These are phyloP conservation scores for Theretra japonica DNA, from an alignment of 2,888 invertebrate species.

Conservation along the genomic window DNA sequence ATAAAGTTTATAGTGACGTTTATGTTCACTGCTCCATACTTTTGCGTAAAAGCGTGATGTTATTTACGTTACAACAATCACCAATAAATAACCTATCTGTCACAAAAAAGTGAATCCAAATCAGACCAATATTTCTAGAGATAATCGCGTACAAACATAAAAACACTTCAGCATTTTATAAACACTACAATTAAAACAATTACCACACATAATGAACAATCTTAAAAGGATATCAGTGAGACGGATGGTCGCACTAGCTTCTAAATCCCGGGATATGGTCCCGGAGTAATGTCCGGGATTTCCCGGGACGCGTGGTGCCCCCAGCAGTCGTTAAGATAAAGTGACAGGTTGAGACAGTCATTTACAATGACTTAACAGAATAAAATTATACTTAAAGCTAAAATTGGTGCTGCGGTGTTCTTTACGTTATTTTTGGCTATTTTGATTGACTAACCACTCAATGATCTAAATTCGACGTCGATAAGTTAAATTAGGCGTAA, in stretches of 20 bases:
- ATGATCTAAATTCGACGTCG: no score
- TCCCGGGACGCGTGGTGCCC: background rate
- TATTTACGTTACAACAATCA: no score
- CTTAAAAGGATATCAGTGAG: background rate
- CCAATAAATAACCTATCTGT: no score
- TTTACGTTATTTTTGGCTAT: background rate
- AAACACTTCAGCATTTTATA: no score
- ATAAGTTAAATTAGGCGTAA: no score
- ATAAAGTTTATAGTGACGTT: no score
- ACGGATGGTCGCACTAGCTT: background rate
- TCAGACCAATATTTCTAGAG: no score
- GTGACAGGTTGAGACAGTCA: conserved; percentile 46
- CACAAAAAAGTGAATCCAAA: no score
- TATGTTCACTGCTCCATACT: no score
- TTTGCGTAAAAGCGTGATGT: no score
- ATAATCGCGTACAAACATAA: no score
- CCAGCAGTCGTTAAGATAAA: conserved; percentile 49
- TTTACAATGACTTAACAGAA: conserved; percentile 51
- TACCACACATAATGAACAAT: background rate
- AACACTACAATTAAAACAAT: background rate
- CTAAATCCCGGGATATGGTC: conserved; percentile 2
- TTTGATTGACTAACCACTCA: background rate
- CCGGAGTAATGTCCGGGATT: conserved; percentile 24
- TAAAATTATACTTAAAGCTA: conserved; percentile 43
- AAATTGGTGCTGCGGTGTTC: background rate